Evolutionary conservation across 2,888 invertebrate species (phyloP).

Genomic region (Plagodis pulveraria): DNA sequence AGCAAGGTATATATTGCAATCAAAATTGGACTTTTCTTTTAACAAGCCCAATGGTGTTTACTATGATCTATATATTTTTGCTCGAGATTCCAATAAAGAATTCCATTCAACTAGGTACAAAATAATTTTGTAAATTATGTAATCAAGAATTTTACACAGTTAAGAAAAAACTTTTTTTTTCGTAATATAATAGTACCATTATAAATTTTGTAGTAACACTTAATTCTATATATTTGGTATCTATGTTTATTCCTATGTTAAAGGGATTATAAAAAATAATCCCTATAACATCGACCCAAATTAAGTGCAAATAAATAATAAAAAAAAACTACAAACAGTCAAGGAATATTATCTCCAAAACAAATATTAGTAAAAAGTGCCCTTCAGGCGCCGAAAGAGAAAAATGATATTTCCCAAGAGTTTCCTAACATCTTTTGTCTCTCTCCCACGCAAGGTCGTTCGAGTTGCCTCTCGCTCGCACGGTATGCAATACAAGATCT

Average conservation of each 20-base stretch:
- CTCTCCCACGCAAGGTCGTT: slow-evolving; percentile 72
- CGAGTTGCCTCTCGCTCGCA: slow-evolving; percentile 67
- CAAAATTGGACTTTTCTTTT: too few species aligned
- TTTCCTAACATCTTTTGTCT: slow-evolving; percentile 77
- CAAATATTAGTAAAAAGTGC: slow-evolving; percentile 76
- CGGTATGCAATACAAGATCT: slow-evolving; percentile 81
- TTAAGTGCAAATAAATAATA: slow-evolving; percentile 60
- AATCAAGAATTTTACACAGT: too few species aligned
- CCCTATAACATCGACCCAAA: slow-evolving; percentile 67
- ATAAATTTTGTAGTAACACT: too few species aligned
- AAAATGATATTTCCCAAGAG: slow-evolving; percentile 82
- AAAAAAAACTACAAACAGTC: slow-evolving; percentile 46
- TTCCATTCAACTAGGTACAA: too few species aligned
- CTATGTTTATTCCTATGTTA: slow-evolving; percentile 7
- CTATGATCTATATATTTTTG: too few species aligned
- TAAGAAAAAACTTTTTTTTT: too few species aligned
- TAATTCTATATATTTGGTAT: not conserved
- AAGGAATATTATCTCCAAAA: slow-evolving; percentile 43
- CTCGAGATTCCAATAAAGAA: too few species aligned
- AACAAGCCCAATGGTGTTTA: too few species aligned
- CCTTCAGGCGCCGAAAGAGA: slow-evolving; percentile 79
- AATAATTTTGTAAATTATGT: too few species aligned
- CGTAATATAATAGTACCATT: too few species aligned
- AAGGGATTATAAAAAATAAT: slow-evolving; percentile 48
- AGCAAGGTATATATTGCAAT: too few species aligned